Base-by-base conservation (phyloP, 2,113 vertebrate species). In the Chunga burmeisteri region DNA sequence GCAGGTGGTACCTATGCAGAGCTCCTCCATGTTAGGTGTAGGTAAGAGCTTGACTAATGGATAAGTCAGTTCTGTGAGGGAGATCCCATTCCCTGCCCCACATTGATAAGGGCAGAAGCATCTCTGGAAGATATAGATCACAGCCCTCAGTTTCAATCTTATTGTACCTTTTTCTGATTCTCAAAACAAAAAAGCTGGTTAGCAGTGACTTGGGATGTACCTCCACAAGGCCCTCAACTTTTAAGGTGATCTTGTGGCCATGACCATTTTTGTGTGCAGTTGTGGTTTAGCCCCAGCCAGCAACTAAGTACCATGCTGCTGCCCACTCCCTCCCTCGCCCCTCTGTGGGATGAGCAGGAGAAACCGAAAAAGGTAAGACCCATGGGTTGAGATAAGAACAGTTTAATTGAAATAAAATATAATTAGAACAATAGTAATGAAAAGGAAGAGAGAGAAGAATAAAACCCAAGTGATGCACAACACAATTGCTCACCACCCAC, bases 151-250 rank as follows among this genome's bases (percentile, higher is more conserved):
- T 70, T 62, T 40, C 14, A 42, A 16, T 44, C 16, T 59, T 26
- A 16, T 1, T 8, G 0, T 62, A 23, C 4, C 1, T 16, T 55
- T 40, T 59, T 40, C 11, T 66, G 10, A 29, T 61, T 27, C 26
- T 70, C 2, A 1, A 22, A 36, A 63, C 38, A 53, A 34, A 29
- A 44, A 52, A 38, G 2, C 34, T 88, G 16, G 58, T 49, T 30
- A 67, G 20, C 15, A 56, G 50, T 65, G 36, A 7, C 26, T 86
- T 86, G 23, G 63, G 29, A 13, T 52, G 6, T 42, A 11, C 5
- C 17, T 82, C 19, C 32, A 12, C 7, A 77, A 74, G 36, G 13
- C 66, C 14, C 14, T 56, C 10, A 61, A 1, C 32, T 92, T 92
- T 70, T 16, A 70, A 23, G 11, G 7, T 42, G 15, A 10, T 36